A percentile compares a stretch with the other conserved stretches of the same genome.
These are phyloP conservation scores for Todiramphus chloris DNA, from an alignment of 2,113 vertebrate genomes.

Conservation along the genomic window DNA sequence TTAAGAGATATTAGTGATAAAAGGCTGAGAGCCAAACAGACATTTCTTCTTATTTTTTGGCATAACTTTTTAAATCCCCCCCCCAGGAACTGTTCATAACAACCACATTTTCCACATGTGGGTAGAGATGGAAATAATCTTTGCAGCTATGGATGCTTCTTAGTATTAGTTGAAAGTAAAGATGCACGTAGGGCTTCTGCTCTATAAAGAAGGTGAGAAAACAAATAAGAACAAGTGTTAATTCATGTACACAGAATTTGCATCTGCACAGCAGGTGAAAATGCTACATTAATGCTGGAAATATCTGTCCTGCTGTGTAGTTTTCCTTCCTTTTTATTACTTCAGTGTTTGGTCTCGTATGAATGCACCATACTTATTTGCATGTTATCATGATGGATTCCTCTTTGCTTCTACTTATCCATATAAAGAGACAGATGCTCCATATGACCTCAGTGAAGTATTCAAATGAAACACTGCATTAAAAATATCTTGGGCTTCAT, in stretches of 20 bases:
- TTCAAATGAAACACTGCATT: neutral
- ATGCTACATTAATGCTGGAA: slow-evolving; percentile 41
- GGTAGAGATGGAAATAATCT: slow-evolving; percentile 22
- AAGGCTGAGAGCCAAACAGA: neutral
- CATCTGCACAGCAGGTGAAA: slow-evolving; percentile 44
- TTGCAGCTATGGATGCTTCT: slow-evolving; percentile 17
- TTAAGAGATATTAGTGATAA: neutral
- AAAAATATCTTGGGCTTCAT: neutral
- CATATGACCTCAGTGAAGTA: neutral
- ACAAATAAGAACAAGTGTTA: slow-evolving; percentile 63
- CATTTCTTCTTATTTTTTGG: slow-evolving; percentile 16
- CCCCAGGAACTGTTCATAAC: neutral
- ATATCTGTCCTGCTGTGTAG: slow-evolving; percentile 38
- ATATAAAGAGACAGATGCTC: slow-evolving; percentile 19
- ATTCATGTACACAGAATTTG: slow-evolving; percentile 44
- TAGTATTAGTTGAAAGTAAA: slow-evolving; percentile 27
- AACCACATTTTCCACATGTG: neutral
- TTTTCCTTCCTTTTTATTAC: slow-evolving; percentile 56
- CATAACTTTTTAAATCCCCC: neutral
- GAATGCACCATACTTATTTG: slow-evolving; percentile 48
- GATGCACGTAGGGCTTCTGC: neutral
- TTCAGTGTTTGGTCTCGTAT: slow-evolving; percentile 25
- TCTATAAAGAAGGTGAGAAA: slow-evolving; percentile 60
- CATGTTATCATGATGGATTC: slow-evolving; percentile 29
- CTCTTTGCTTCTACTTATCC: slow-evolving; percentile 9